Percentiles rank a stretch among this genome's conserved stretches.
Conservation (phyloP, 2,797 vertebrate species). For the Discoglossus pictus region DNA sequence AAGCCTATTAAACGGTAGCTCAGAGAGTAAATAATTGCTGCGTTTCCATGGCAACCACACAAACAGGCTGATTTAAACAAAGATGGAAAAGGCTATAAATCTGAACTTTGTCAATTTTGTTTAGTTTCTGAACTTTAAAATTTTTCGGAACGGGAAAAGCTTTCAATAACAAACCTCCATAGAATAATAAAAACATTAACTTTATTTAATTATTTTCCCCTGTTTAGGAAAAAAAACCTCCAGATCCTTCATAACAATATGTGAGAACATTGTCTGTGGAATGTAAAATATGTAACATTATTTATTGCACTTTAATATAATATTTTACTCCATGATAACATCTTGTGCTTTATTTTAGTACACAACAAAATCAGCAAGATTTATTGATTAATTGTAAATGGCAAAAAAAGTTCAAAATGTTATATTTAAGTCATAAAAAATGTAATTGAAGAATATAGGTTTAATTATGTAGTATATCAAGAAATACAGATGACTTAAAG, state of each 20-base stretch:
- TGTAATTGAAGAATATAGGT: too few relatives aligned
- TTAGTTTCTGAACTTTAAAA: constrained; percentile 74
- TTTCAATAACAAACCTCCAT: constrained; percentile 78
- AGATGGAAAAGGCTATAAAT: constrained; percentile 80
- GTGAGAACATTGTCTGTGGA: constrained; percentile 11
- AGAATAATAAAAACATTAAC: constrained; percentile 58
- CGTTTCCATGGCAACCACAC: constrained; percentile 81
- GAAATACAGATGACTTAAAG: too few relatives aligned
- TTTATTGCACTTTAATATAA: constrained; percentile 7
- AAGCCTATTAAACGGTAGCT: constrained; percentile 76
- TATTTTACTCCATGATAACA: too few relatives aligned
- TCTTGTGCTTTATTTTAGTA: too few relatives aligned
- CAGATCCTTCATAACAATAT: not conserved
- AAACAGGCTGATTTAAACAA: constrained; percentile 74
- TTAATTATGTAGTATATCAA: too few relatives aligned
- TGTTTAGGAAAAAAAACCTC: constrained; percentile 8
- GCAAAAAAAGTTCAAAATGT: too few relatives aligned
- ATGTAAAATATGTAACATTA: constrained; percentile 10
- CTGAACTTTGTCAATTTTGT: constrained; percentile 82
- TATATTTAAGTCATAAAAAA: too few relatives aligned
- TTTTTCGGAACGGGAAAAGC: constrained; percentile 74
- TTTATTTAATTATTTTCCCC: not conserved
- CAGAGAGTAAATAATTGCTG: constrained; percentile 78
- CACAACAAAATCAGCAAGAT: too few relatives aligned
- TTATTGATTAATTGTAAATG: too few relatives aligned